phyloP scores from a whole-genome alignment of 2,113 vertebrate genomes.

The Bungarus multicinctus region DNA sequence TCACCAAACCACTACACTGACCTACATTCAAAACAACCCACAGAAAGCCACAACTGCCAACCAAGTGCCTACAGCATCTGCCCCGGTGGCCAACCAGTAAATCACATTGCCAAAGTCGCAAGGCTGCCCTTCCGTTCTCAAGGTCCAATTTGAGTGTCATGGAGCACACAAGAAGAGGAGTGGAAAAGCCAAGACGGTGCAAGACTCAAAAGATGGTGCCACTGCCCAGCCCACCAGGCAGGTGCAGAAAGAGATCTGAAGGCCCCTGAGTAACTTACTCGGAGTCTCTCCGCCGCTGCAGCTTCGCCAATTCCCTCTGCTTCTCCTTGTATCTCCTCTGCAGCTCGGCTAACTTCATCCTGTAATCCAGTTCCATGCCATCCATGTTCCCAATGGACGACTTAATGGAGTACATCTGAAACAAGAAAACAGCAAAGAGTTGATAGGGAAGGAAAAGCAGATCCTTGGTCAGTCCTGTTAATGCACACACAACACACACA shows the following conservation, averaged over 20 bases:
- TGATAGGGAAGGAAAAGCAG: neutral
- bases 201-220: neutral
- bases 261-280: slow-evolving; percentile 76
- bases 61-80: neutral
- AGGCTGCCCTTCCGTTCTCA: slow-evolving; percentile 39
- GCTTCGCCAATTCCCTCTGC: slow-evolving; percentile 88
- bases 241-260: neutral
- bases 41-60: neutral
- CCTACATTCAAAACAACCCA: slow-evolving; percentile 57
- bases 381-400: slow-evolving; percentile 88
- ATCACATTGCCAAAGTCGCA: slow-evolving; percentile 39
- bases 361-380: slow-evolving; percentile 87
- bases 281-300: slow-evolving; percentile 87
- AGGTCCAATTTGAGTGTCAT: slow-evolving; percentile 6
- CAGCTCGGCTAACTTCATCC: slow-evolving; percentile 88
- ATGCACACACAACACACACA: too few relatives aligned
- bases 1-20: slow-evolving; percentile 60
- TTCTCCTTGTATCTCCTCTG: slow-evolving; percentile 93
- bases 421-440: neutral
- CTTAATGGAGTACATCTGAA: slow-evolving; percentile 89
- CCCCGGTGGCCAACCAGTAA: slow-evolving; percentile 27
- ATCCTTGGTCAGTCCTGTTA: neutral
- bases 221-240: slow-evolving; percentile 41
- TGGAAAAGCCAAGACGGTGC: neutral
- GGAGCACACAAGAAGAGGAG: slow-evolving; percentile 29